Conservation (phyloP, 2,888 invertebrate species). For the Synergus laeviventris region DNA sequence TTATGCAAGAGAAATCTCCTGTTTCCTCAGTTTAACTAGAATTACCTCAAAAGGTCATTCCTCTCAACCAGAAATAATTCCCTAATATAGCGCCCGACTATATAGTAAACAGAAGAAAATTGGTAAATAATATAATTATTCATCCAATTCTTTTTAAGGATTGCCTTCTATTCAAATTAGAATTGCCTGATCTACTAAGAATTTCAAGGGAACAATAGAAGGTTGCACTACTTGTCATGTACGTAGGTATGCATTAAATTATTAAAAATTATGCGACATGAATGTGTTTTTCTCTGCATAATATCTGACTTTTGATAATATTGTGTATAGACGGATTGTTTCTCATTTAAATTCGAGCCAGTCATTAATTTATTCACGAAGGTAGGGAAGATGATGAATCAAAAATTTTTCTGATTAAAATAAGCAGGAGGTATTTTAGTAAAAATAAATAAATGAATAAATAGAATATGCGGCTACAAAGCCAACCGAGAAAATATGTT, state of each 20-base stretch:
- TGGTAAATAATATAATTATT: too few species aligned
- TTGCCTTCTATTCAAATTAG: too few species aligned
- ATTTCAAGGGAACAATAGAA: slow-evolving; percentile 18
- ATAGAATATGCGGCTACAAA: background rate
- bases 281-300: slow-evolving; percentile 1
- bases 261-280: slow-evolving; percentile 18
- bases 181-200: background rate
- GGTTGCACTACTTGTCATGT: background rate
- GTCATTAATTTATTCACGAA: slow-evolving; percentile 29
- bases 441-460: background rate
- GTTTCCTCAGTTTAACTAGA: too few species aligned
- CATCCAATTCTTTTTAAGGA: too few species aligned
- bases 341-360: slow-evolving; percentile 19
- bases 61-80: too few species aligned
- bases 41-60: too few species aligned
- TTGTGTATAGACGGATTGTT: slow-evolving; percentile 19
- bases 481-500: slow-evolving; percentile 20
- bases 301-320: background rate
- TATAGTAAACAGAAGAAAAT: background rate
- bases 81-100: too few species aligned
- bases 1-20: too few species aligned
- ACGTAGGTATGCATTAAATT: background rate
- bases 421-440: background rate
- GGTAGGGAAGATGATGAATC: background rate
- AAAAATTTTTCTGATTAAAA: background rate